Base-by-base conservation (phyloP, 2,113 vertebrate genomes). In the Chloropsis cyanopogon region DNA sequence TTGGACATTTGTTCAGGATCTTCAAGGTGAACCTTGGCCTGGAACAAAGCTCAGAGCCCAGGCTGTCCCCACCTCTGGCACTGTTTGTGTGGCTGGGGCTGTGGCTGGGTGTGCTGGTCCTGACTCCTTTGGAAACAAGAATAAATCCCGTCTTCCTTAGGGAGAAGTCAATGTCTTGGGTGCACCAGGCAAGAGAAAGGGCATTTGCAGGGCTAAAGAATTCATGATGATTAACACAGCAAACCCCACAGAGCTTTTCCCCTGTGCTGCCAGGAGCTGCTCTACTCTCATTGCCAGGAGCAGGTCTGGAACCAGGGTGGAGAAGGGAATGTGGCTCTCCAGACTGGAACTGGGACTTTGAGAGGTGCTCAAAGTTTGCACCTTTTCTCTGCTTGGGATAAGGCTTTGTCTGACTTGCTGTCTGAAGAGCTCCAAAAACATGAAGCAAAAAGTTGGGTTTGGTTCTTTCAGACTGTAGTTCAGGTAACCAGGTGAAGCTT, bases 131-230 rank as follows among this genome's bases (percentile, higher is more conserved):
- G 69, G n/a, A 69, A 72, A 56, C 3, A 61, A 22, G 6, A 39
- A 77, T 56, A 5, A 59, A 26, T 5, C 31, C 9, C 61, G 39
- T 44, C 22, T 56, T 63, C 7, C 10, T 31, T 28, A 33, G 2
- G 1, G 53, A 75, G 35, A 5, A 85, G 8, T 6, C 22, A 60
- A 6, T 0, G 1, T 13, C 11, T 46, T n/a, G 39, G 18, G 10
- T 57, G 4, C 18, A 60, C 9, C 31, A 61, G 22, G 26, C 13
- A 28, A 23, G 20, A 46, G 35, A 53, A 89, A 28, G 8, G 41
- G 5, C 11, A 47, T 66, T 75, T 81, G 12, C 47, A 89, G 12
- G 25, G 14, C 39, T 66, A 17, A 54, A 60, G 24, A 82, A 37
- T 5, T 23, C 1, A 0, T 33, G 52, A 24, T 47, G 10, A 7